A percentile compares a stretch with the other conserved stretches of the same genome.
phyloP scores from a whole-genome alignment of 2,888 invertebrate species.

The Rotaria macrura region DNA sequence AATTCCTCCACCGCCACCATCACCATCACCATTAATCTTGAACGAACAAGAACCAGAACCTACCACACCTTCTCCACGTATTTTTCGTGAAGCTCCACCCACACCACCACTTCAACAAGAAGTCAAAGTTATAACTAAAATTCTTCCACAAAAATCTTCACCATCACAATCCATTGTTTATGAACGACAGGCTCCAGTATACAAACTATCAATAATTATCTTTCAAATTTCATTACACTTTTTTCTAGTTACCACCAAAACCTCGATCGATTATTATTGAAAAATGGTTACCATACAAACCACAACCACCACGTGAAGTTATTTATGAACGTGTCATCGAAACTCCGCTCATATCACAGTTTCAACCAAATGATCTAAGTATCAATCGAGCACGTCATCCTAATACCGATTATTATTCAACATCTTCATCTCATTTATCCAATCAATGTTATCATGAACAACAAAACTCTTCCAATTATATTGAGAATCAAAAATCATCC shows the following conservation, averaged over 20 bases:
- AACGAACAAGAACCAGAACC: not conserved
- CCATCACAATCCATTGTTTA: not conserved
- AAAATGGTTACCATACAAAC: slow-evolving; percentile 22
- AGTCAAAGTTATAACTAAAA: not conserved
- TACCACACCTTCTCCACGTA: not conserved
- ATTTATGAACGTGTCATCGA: not conserved
- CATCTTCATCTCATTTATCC: not conserved
- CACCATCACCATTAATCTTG: not conserved
- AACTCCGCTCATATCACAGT: not conserved
- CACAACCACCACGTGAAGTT: not conserved
- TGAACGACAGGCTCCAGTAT: not conserved
- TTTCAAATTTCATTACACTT: not conserved
- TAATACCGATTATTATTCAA: not conserved
- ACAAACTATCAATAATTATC: not conserved
- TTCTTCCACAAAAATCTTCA: not conserved
- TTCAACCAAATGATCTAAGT: not conserved
- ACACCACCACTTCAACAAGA: not conserved
- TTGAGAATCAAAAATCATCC: not conserved
- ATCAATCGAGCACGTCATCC: no score
- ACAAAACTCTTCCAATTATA: not conserved
- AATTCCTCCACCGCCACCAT: not conserved
- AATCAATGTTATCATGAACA: not conserved
- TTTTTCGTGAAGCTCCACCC: not conserved
- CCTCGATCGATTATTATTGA: slow-evolving; percentile 2
- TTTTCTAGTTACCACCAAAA: slow-evolving; percentile 4